phyloP scores from a whole-genome alignment of 2,113 vertebrate genomes.

The Lepisosteus osseus region DNA sequence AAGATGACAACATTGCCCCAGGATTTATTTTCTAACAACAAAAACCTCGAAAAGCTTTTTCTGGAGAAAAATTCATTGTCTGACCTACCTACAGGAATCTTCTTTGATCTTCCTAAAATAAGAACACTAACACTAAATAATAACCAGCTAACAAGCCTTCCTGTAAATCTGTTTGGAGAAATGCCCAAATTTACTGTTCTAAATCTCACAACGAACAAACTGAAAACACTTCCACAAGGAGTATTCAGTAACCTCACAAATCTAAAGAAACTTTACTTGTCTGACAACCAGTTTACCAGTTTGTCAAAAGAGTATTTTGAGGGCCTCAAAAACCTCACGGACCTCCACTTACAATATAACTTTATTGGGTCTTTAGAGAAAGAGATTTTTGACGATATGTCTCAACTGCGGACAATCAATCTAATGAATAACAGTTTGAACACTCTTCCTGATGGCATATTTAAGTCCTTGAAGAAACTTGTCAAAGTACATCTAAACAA shows the following conservation, averaged over 20 bases:
- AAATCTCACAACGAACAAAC: conserved; percentile 58
- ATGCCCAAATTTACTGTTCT: conserved; percentile 54
- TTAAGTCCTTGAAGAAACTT: conserved; percentile 51
- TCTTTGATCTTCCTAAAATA: conserved; percentile 62
- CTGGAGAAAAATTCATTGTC: conserved; percentile 44
- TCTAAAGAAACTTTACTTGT: conserved; percentile 59
- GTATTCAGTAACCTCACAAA: conserved; percentile 58
- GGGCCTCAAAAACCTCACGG: conserved; percentile 54
- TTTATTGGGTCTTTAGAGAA: conserved; percentile 45
- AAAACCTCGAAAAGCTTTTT: conserved; percentile 55
- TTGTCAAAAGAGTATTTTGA: conserved; percentile 57
- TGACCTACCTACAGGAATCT: conserved; percentile 53
- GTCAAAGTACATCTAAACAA: conserved; percentile 52
- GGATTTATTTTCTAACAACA: conserved; percentile 59
- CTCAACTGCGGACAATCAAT: conserved; percentile 52
- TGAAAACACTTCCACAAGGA: conserved; percentile 51
- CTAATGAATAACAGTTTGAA: conserved; percentile 53
- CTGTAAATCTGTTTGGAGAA: conserved; percentile 57
- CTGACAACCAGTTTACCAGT: conserved; percentile 56
- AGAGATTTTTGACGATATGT: conserved; percentile 49
- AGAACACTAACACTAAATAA: conserved; percentile 53
- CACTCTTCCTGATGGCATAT: conserved; percentile 46
- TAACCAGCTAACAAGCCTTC: conserved; percentile 57
- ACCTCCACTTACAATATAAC: conserved; percentile 63
- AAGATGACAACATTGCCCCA: conserved; percentile 56